Conservation (phyloP, 2,797 vertebrate species). For the Eospalax fontanierii region DNA sequence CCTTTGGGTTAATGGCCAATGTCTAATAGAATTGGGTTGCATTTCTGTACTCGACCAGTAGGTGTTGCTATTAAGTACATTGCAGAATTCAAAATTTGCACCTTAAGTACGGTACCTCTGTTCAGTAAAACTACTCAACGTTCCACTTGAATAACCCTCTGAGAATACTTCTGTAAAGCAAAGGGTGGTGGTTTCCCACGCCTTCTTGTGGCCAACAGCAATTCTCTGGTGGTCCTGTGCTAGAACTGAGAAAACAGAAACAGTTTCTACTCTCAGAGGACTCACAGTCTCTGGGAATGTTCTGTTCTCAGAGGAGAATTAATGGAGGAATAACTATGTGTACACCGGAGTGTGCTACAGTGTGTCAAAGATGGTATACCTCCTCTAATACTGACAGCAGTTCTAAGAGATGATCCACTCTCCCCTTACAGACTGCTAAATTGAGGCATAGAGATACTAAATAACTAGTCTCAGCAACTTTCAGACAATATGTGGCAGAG, state of each 20-base stretch:
- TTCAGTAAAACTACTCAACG: not conserved
- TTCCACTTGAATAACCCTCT: not conserved
- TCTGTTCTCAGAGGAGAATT: not conserved
- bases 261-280: not conserved
- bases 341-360: not conserved
- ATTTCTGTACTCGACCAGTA: slow-evolving; percentile 45
- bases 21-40: slow-evolving; percentile 56
- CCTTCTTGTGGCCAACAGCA: not conserved
- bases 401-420: not conserved
- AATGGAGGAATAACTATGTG: not conserved
- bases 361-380: not conserved
- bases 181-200: too few species aligned
- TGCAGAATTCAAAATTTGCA: not conserved
- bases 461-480: not conserved
- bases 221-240: not conserved
- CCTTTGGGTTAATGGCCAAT: not conserved
- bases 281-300: not conserved
- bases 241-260: not conserved
- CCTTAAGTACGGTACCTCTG: not conserved
- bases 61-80: slow-evolving; percentile 53
- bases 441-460: not conserved
- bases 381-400: not conserved
- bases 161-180: not conserved
- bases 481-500: not conserved
- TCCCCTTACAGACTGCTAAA: not conserved